Base-by-base conservation (phyloP, 2,113 vertebrate species). In the Trichechus manatus region DNA sequence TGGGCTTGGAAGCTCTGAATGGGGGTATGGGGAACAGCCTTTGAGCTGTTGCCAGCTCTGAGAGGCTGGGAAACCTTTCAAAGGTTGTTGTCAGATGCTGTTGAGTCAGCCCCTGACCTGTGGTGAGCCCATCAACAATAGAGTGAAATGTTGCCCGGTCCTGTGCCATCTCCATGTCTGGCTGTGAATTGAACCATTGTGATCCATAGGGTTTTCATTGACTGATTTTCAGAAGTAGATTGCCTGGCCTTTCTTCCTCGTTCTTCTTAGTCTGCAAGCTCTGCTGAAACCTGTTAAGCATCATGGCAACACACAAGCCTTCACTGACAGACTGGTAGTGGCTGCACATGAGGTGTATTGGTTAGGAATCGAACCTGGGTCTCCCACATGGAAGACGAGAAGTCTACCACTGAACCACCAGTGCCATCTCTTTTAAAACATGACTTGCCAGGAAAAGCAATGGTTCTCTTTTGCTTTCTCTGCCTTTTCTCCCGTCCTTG, bases 1-100 rank as follows among this genome's bases (percentile, higher is more conserved):
- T 29, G 1, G 3, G 27, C 8, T 23, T 11, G 2, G 80, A 31
- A 78, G 29, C 5, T 29, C 15, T 42, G 17, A 22, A 5, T 6
- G 39, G 59, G 31, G 50, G 61, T 74, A 2, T 11, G 0, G 0
- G 17, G n/a, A 42, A 0, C 0, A 1, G 4, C 13, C 61, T 74
- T 47, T 13, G 80, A n/a, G 23, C 15, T 25, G 17, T 39, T 56
- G 2, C 17, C 25, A 61, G 72, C 44, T 36, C 23, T 5, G 22
- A 31, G 39, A 1, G 25, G n/a, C 33, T 13, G 25, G 68, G 44
- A 70, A 66, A n/a, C 11, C 87, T 92, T 89, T 47, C 33, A 25
- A 84, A 3, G 10, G 19, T 7, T 72, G 70, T 22, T 72, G 70
- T 36, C n/a, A 72, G n/a, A 15, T 72, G n/a, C 70, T 22, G 11